A percentile compares a stretch with the other conserved stretches of the same genome.
These are phyloP conservation scores for Papilio machaon DNA, from an alignment of 1,140 invertebrate genomes.

Conservation along the genomic window DNA sequence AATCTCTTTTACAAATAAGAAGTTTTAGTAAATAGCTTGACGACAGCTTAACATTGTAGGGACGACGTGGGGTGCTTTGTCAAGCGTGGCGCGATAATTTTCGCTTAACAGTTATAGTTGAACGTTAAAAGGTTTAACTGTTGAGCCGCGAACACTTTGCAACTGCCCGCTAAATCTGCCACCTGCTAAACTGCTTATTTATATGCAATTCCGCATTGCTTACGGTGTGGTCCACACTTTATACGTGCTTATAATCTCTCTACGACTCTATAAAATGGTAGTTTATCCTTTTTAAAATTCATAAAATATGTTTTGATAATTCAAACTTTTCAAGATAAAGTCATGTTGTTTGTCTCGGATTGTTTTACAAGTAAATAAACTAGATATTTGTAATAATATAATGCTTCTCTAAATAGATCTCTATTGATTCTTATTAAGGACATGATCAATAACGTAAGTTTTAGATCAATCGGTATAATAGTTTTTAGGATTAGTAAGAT, in stretches of 20 bases:
- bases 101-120: conserved; percentile 54
- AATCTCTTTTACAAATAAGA: neutral
- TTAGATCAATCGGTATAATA: neutral
- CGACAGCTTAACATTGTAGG: conserved; percentile 21
- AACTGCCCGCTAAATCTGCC: conserved; percentile 55
- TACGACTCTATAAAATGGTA: conserved; percentile 14
- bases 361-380: too few relatives aligned
- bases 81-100: conserved; percentile 48
- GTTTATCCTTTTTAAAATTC: neutral
- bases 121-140: conserved; percentile 56
- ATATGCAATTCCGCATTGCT: conserved; percentile 46
- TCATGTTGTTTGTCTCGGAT: neutral
- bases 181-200: conserved; percentile 48
- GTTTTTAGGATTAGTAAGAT: neutral
- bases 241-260: conserved; percentile 18
- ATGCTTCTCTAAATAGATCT: neutral
- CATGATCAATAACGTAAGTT: neutral
- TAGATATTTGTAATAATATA: too few relatives aligned
- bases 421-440: neutral
- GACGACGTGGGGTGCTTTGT: conserved; percentile 22
- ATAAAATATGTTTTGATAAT: neutral
- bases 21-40: neutral
- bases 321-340: neutral
- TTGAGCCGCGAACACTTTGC: conserved; percentile 50
- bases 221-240: conserved; percentile 26